A percentile compares a stretch with the other conserved stretches of the same genome.
Evolutionary conservation across 2,797 vertebrate species (phyloP).

Genomic region (Lepus townsendii): DNA sequence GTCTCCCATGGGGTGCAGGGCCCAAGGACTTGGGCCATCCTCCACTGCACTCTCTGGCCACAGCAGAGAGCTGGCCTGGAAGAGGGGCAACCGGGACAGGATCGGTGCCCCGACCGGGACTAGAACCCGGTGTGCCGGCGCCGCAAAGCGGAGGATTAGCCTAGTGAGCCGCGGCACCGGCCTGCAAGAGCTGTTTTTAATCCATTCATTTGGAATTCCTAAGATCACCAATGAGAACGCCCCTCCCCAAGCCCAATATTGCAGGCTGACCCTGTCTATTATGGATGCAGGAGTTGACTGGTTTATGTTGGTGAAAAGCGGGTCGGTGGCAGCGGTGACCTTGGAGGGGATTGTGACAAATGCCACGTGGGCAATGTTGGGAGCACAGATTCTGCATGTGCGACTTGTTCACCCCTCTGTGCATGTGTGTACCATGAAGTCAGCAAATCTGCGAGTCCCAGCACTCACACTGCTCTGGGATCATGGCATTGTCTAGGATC

Average conservation of each 20-base stretch:
- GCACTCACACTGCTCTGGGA: constrained; percentile 31
- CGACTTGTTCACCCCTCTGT: background rate
- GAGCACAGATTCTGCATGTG: background rate
- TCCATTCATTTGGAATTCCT: background rate
- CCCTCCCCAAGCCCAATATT: background rate
- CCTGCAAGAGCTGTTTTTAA: background rate
- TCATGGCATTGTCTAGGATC: background rate
- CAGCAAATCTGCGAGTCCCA: background rate
- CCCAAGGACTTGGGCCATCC: too few species aligned
- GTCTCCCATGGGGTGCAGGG: too few species aligned
- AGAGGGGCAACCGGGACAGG: too few species aligned
- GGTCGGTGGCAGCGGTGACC: background rate
- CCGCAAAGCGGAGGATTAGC: too few species aligned
- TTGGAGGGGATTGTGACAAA: constrained; percentile 1
- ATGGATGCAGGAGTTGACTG: background rate
- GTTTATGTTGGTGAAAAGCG: background rate
- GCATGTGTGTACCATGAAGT: background rate
- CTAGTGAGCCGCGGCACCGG: too few species aligned
- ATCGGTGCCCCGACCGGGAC: too few species aligned
- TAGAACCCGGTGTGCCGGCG: too few species aligned
- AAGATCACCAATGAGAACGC: background rate
- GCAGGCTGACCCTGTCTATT: background rate
- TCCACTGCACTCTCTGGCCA: too few species aligned
- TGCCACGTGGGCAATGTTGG: background rate
- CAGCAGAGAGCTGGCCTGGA: too few species aligned